Evolutionary conservation across 2,113 vertebrate genomes (phyloP).

Genomic region (Sus scrofa): DNA sequence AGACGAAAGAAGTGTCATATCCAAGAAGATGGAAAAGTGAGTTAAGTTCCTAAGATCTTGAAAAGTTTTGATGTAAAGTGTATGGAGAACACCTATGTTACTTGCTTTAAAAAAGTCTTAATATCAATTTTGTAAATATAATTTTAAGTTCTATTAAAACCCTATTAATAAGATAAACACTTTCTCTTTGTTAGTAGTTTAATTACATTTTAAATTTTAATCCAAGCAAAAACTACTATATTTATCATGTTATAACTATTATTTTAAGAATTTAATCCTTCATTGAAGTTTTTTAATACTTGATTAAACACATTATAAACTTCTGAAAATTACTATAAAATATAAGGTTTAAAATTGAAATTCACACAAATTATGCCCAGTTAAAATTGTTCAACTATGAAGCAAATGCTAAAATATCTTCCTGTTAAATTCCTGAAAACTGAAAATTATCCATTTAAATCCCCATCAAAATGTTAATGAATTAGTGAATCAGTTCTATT

Average conservation of each 20-base stretch:
- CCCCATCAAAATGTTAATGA: not conserved
- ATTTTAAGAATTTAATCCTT: not conserved
- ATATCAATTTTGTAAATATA: not conserved
- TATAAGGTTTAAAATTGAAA: not conserved
- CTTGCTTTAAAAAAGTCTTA: not conserved
- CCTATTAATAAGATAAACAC: not conserved
- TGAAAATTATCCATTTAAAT: conserved; percentile 24
- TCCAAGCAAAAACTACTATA: not conserved
- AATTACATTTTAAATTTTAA: not conserved
- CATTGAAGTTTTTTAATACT: not conserved
- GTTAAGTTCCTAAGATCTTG: not conserved
- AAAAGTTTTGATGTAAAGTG: not conserved
- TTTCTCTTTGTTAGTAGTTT: not conserved
- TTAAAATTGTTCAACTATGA: not conserved
- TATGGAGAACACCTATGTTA: not conserved
- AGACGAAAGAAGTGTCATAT: no score
- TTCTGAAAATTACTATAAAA: not conserved
- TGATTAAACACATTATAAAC: not conserved
- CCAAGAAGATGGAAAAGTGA: not conserved
- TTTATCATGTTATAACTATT: not conserved
- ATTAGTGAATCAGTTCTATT: not conserved
- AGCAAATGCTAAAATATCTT: not conserved
- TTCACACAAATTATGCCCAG: not conserved
- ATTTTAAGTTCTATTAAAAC: not conserved
- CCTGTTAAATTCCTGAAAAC: not conserved